phyloP scores from a whole-genome alignment of 2,888 invertebrate species.

The Pegoplata infirma region DNA sequence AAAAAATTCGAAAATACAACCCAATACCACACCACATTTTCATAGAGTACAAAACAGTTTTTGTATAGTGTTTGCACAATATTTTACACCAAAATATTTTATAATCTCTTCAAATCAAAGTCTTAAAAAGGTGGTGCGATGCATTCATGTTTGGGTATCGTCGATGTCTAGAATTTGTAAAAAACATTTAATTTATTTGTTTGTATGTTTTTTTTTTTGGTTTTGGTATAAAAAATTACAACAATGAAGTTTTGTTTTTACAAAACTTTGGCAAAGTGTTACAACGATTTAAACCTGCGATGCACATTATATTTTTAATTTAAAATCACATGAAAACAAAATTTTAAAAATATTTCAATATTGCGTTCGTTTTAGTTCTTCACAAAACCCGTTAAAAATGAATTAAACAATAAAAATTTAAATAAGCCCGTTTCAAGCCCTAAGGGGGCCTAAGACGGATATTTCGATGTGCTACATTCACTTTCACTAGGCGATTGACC shows the following conservation, averaged over 20 bases:
- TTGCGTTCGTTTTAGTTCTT: no score
- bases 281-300: no score
- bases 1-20: background rate
- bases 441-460: no score
- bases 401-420: no score
- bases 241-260: constrained; percentile 14
- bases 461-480: no score
- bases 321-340: no score
- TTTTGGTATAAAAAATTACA: no score
- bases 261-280: constrained; percentile 9
- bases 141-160: constrained; percentile 13
- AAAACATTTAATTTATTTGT: constrained; percentile 4
- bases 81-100: constrained; percentile 13
- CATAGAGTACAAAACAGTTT: constrained; percentile 22
- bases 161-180: constrained; percentile 17
- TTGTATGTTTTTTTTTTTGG: background rate
- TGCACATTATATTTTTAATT: no score
- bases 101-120: constrained; percentile 31
- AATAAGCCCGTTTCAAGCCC: no score
- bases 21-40: constrained; percentile 23
- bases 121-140: constrained; percentile 11
- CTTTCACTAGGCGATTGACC: no score
- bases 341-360: no score
- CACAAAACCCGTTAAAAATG: no score
- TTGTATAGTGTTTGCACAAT: constrained; percentile 39